Evolutionary conservation across 2,113 vertebrate genomes (phyloP), one percentile per base, ranked within the genome.

Genomic region (Sterrhoptilus dennistouni): DNA sequence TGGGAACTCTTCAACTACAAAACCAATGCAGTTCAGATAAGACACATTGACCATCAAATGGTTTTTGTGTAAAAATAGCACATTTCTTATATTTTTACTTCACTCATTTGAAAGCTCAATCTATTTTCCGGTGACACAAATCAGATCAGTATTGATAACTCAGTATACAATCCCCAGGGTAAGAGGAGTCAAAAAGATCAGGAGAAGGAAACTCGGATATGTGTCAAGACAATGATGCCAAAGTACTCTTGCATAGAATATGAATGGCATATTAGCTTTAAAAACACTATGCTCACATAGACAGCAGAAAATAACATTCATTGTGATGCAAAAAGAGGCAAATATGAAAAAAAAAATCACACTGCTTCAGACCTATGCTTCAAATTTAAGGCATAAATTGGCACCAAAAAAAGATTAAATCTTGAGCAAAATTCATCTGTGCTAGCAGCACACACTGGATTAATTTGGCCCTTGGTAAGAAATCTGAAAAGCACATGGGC

Each of bases 401-500:
- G 35, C 35, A 71, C 18, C 64, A 90, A 96, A 90, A 96, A 91
- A 75, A 68, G 57, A 68, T 65, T 57, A 45, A 87, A 76, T 38
- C 50, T 89, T 84, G 23, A 80, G 29, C 24, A 80, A 78, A 91
- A 88, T 74, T 87, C 13, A 59, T 56, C 49, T 65, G 31, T 28
- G 36, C 7, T 77, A 94, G 64, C 71, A 70, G 38, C 31, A 75
- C 44, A 40, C 3, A 33, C 28, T 78, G 21, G 33, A 93, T 81
- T 65, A 64, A 85, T 70, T 75, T 94, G 74, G 33, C 35, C 33
- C 61, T 84, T n/a, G 22, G 52, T 83, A 90, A 88, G 75, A 71
- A 84, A 95, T 85, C 63, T 68, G 69, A 82, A 96, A 96, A 81
- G 79, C 36, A 90, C 82, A 91, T 81, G 23, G 80, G 29, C 54